phyloP scores from a whole-genome alignment of 2,888 invertebrate species.

The Meloe dianella region DNA sequence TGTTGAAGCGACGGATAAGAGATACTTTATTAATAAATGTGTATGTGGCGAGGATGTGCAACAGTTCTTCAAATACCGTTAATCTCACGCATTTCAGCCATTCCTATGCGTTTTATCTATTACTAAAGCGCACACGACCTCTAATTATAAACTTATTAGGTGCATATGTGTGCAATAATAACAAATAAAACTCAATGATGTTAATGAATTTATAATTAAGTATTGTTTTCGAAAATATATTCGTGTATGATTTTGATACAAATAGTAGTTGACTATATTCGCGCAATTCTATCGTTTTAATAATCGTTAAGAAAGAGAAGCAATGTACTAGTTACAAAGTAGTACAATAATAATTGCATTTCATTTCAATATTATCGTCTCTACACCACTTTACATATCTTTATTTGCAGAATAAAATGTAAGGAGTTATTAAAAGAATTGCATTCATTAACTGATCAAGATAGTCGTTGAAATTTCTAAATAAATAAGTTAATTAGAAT shows the following conservation, averaged over 20 bases:
- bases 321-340: slow-evolving; percentile 8
- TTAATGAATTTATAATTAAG: slow-evolving; percentile 34
- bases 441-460: not conserved
- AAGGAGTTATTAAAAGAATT: not conserved
- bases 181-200: slow-evolving; percentile 9
- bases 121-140: slow-evolving; percentile 11
- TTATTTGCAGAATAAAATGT: not conserved
- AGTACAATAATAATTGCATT: slow-evolving; percentile 12
- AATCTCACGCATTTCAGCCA: slow-evolving; percentile 17
- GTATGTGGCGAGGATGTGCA: slow-evolving; percentile 20
- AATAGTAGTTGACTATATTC: not conserved
- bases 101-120: slow-evolving; percentile 7
- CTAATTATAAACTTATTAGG: slow-evolving; percentile 1
- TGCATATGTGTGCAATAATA: slow-evolving; percentile 8
- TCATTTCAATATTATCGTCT: not conserved
- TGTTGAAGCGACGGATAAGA: not conserved
- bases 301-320: not conserved
- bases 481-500: not conserved
- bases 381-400: not conserved
- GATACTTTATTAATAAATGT: not conserved
- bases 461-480: not conserved
- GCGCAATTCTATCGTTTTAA: not conserved
- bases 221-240: slow-evolving; percentile 33
- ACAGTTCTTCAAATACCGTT: slow-evolving; percentile 25
- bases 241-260: slow-evolving; percentile 3